Evolutionary conservation across 2,888 invertebrate species (phyloP).

Genomic region (Drosophila subquinaria): DNA sequence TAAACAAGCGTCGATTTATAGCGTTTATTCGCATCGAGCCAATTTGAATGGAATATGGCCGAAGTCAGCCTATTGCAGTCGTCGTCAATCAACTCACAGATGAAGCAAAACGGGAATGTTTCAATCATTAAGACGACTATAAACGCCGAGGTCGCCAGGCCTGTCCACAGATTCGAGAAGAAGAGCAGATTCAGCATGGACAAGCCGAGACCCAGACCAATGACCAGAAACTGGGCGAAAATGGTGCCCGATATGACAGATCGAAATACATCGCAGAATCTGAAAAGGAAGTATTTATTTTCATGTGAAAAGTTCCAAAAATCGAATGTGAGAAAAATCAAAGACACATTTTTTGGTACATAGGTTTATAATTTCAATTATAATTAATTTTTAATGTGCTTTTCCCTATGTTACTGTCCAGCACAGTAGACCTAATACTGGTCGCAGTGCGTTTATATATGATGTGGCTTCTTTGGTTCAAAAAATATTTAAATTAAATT

Average conservation of each 20-base stretch:
- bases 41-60: slow-evolving; percentile 56
- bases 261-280: slow-evolving; percentile 37
- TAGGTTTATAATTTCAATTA: too few relatives aligned
- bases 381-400: too few relatives aligned
- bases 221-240: slow-evolving; percentile 52
- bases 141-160: slow-evolving; percentile 28
- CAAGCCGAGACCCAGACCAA: slow-evolving; percentile 51
- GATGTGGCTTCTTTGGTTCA: too few relatives aligned
- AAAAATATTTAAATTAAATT: too few relatives aligned
- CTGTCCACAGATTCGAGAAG: slow-evolving; percentile 43
- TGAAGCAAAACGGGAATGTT: slow-evolving; percentile 60
- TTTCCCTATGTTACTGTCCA: too few relatives aligned
- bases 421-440: too few relatives aligned
- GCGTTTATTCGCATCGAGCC: slow-evolving; percentile 40
- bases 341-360: too few relatives aligned
- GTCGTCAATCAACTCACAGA: slow-evolving; percentile 43
- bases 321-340: too few relatives aligned
- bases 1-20: slow-evolving; percentile 42
- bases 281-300: not conserved
- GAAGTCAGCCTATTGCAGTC: slow-evolving; percentile 33
- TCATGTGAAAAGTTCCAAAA: too few relatives aligned
- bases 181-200: slow-evolving; percentile 53
- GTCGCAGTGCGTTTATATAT: too few relatives aligned
- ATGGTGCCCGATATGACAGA: slow-evolving; percentile 48
- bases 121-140: slow-evolving; percentile 31